Percentiles rank a stretch among this genome's conserved stretches.
These are phyloP conservation scores for Osmoderma eremita DNA, from an alignment of 2,888 invertebrate species.

Conservation along the genomic window DNA sequence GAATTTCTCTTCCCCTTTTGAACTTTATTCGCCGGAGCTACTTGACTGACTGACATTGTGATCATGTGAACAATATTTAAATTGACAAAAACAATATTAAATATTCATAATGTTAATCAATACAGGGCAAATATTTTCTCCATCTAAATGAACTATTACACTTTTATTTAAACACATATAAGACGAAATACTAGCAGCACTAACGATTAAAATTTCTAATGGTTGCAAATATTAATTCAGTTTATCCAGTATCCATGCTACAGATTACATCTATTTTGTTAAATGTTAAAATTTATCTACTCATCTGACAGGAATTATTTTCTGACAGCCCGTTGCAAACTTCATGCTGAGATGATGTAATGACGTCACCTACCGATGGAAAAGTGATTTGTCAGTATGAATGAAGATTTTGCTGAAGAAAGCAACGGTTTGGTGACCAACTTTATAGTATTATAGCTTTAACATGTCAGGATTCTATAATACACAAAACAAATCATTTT, in stretches of 20 bases:
- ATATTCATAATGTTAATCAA: conserved; percentile 40
- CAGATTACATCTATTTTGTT: too few species aligned
- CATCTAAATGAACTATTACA: conserved; percentile 10
- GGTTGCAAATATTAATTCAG: too few species aligned
- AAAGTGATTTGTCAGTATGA: too few species aligned
- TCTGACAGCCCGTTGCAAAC: too few species aligned
- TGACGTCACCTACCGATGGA: too few species aligned
- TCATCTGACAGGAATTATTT: too few species aligned
- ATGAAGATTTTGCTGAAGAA: too few species aligned
- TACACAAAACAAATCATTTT: too few species aligned
- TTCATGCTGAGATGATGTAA: background rate
- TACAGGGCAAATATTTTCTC: conserved; percentile 26
- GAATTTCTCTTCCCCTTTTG: conserved; percentile 60
- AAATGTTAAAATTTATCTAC: too few species aligned
- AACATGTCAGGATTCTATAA: too few species aligned
- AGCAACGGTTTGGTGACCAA: too few species aligned
- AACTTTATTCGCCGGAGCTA: conserved; percentile 56
- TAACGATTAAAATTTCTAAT: background rate
- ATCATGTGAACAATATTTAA: conserved; percentile 42
- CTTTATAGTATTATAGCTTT: background rate
- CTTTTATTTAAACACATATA: conserved; percentile 23
- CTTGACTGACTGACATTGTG: conserved; percentile 58
- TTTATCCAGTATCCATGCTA: too few species aligned
- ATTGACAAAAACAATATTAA: conserved; percentile 42
- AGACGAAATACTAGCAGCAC: background rate